Conservation (phyloP, 2,113 vertebrate genomes). For the Salvelinus fontinalis region DNA sequence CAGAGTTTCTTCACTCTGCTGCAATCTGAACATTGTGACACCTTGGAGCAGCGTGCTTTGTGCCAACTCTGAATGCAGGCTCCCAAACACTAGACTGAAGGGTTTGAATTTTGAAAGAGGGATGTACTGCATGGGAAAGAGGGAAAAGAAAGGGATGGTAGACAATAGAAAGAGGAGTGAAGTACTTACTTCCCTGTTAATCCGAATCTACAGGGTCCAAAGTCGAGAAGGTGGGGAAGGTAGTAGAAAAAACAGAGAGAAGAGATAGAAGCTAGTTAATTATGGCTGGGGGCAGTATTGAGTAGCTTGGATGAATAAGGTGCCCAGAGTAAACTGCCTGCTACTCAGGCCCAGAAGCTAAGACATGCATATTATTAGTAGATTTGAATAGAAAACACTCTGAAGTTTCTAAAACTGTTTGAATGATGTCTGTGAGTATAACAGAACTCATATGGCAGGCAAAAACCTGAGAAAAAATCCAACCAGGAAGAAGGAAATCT, state of each 20-base stretch:
- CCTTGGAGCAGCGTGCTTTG: constrained; percentile 54
- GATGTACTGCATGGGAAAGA: constrained; percentile 34
- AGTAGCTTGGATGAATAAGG: too few species aligned
- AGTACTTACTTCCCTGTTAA: constrained; percentile 89
- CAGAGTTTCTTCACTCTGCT: constrained; percentile 13
- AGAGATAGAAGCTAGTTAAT: constrained; percentile 77
- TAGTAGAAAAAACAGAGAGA: constrained; percentile 73
- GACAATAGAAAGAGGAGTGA: constrained; percentile 72
- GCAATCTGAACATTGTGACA: constrained; percentile 32
- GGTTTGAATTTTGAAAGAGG: too few species aligned
- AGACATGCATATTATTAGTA: too few species aligned
- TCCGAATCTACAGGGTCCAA: constrained; percentile 86
- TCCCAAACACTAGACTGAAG: background rate
- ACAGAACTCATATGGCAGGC: too few species aligned
- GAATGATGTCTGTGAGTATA: too few species aligned
- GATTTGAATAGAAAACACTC: too few species aligned
- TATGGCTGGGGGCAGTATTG: too few species aligned
- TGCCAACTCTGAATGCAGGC: constrained; percentile 4
- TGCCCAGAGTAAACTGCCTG: too few species aligned
- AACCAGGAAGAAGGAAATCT: too few species aligned
- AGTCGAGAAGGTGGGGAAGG: constrained; percentile 71
- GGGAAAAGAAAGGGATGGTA: constrained; percentile 38
- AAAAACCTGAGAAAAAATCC: too few species aligned
- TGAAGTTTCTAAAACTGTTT: too few species aligned
- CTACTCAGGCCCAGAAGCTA: too few species aligned